Evolutionary conservation across 1,140 invertebrate species (phyloP).

Genomic region (Chironomus striatipennis): DNA sequence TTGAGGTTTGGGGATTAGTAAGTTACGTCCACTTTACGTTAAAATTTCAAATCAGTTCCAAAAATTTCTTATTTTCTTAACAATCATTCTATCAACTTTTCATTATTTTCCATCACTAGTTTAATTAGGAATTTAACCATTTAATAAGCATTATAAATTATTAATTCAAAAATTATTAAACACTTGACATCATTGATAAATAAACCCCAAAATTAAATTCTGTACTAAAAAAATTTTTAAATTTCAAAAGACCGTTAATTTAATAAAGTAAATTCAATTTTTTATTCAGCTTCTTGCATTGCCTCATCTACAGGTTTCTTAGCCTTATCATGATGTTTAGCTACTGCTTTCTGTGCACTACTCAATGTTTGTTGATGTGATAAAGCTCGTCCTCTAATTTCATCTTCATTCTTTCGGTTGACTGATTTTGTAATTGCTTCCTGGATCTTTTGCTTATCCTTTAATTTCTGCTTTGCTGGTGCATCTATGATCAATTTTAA

Average conservation of each 20-base stretch:
- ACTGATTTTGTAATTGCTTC: conserved; percentile 52
- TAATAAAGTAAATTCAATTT: background rate
- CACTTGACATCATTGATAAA: background rate
- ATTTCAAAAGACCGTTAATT: background rate
- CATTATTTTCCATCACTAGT: no score
- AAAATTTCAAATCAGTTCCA: background rate
- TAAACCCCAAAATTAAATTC: background rate
- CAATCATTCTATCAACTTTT: no score
- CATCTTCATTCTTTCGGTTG: conserved; percentile 51
- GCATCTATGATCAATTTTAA: no score
- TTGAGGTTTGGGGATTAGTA: background rate
- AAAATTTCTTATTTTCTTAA: background rate
- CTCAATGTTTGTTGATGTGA: conserved; percentile 42
- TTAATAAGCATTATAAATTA: no score
- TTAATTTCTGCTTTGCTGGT: conserved; percentile 49
- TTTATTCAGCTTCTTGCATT: conserved; percentile 17
- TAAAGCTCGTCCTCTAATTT: conserved; percentile 47
- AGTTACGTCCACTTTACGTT: background rate
- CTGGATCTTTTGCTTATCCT: conserved; percentile 51
- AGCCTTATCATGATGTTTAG: conserved; percentile 33
- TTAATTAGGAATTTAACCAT: no score
- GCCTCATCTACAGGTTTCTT: background rate
- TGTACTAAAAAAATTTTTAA: background rate
- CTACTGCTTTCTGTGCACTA: conserved; percentile 45
- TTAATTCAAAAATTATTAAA: background rate